Evolutionary conservation across 2,797 vertebrate genomes (phyloP), one percentile per base, ranked within the genome.

Genomic region (Rhinatrema bivittatum): DNA sequence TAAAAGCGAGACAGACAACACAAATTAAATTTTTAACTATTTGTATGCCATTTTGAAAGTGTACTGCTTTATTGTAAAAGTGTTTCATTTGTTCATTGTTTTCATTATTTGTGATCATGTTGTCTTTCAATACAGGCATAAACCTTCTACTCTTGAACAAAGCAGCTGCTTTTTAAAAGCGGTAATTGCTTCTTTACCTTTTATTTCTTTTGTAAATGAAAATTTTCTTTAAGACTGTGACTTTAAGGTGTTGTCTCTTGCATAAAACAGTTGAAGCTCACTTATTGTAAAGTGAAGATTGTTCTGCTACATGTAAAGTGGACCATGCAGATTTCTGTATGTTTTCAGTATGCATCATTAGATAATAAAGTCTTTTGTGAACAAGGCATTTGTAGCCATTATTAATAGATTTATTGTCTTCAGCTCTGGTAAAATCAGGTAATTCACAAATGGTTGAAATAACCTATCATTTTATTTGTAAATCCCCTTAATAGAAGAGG

Each of bases 141-240:
- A 87, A 82, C 85, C 86, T 85, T 81, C 83, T 86, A 87, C 85
- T 86, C 87, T 91, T 90, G 86, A 87, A 78, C 87, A 90, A 87
- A 90, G 85, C 85, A 85, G 86, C 89, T 90, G 89, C 88, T 91
- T 91, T 89, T 88, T 90, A 87, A 82, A 85, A 90, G 88, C 87
- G 86, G 89, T 91, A 91, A 91, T 91, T 91, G 87, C 87, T 88
- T 90, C 89, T 90, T 91, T 91, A 90, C 80, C 82, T 87, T 87
- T 83, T 87, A 84, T 88, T 86, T 87, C 82, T 83, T 86, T 84
- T 88, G 82, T 87, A 88, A 84, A 86, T 87, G 72, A 82, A 79
- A 62, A 76, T 82, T 82, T 81, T 81, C 78, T 84, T 85, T 81
- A 81, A 85, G 76, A 79, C 68, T 82, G 76, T 82, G 78, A 82